A percentile compares a stretch with the other conserved stretches of the same genome.
phyloP scores from a whole-genome alignment of 2,797 vertebrate genomes.

The Picus viridis region DNA sequence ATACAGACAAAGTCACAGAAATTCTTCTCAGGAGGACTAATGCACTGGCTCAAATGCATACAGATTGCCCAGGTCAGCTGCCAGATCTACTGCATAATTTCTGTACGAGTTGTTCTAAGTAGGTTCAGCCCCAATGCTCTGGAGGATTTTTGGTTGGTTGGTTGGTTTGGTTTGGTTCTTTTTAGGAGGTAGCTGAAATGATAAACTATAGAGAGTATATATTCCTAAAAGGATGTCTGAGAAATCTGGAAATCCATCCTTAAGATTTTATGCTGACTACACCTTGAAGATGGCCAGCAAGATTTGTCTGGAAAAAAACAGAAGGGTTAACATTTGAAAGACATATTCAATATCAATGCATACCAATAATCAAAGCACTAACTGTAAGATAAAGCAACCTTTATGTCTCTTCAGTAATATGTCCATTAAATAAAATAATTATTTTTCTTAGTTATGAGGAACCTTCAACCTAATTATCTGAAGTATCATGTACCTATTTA shows the following conservation, averaged over 20 bases:
- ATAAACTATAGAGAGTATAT: neutral
- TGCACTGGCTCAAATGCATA: rapidly evolving
- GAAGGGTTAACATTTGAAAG: neutral
- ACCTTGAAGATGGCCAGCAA: neutral
- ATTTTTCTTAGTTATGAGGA: neutral
- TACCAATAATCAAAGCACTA: neutral
- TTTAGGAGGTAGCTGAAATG: neutral
- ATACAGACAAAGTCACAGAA: neutral
- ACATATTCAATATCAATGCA: neutral
- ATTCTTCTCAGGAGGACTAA: neutral
- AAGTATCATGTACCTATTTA: neutral
- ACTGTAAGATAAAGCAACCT: neutral
- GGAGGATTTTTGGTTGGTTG: neutral
- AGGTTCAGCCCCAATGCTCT: neutral
- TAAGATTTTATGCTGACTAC: neutral
- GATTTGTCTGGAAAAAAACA: neutral
- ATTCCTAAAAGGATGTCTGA: neutral
- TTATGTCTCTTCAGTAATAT: neutral
- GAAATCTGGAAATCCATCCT: neutral
- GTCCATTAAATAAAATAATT: neutral
- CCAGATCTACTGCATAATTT: neutral
- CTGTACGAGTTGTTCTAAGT: neutral
- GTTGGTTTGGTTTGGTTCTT: too few relatives aligned
- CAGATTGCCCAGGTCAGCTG: neutral
- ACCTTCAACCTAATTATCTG: neutral